Percentiles rank a stretch among this genome's conserved stretches.
Evolutionary conservation across 2,113 vertebrate genomes (phyloP).

Genomic region (Cricetomys ansorgei): DNA sequence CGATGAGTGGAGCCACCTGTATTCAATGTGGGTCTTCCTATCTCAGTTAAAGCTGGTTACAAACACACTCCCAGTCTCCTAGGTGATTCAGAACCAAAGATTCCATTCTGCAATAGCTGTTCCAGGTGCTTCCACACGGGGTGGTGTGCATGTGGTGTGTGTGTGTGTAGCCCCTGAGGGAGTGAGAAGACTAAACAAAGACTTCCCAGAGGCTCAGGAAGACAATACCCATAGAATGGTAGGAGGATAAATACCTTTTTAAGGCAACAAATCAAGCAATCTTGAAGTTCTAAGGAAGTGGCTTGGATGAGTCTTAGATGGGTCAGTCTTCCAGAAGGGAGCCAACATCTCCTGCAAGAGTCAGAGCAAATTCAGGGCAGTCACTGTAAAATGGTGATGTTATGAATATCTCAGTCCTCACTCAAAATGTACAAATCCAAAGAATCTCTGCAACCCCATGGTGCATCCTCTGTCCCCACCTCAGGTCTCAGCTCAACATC

Average conservation of each 20-base stretch:
- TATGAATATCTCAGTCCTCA: neutral
- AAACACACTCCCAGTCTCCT: neutral
- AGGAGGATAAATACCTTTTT: neutral
- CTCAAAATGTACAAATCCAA: neutral
- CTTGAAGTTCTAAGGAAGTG: rapidly evolving
- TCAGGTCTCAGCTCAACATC: neutral
- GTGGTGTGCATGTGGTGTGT: neutral
- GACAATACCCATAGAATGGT: neutral
- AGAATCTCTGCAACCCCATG: neutral
- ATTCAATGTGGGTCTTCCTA: neutral
- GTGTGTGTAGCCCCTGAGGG: neutral
- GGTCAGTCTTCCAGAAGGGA: neutral
- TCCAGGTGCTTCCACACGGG: neutral
- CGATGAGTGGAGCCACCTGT: neutral
- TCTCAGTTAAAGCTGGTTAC: neutral
- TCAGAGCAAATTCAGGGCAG: neutral
- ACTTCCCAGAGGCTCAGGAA: neutral
- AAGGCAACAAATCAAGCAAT: rapidly evolving
- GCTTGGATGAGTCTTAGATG: rapidly evolving
- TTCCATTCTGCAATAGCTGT: neutral
- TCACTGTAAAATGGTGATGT: neutral
- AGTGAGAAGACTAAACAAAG: neutral
- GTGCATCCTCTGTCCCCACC: too few relatives aligned
- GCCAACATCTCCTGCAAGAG: neutral
- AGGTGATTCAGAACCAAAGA: neutral